Base-by-base conservation (phyloP, 2,113 vertebrate species). In the Eolophus roseicapilla region DNA sequence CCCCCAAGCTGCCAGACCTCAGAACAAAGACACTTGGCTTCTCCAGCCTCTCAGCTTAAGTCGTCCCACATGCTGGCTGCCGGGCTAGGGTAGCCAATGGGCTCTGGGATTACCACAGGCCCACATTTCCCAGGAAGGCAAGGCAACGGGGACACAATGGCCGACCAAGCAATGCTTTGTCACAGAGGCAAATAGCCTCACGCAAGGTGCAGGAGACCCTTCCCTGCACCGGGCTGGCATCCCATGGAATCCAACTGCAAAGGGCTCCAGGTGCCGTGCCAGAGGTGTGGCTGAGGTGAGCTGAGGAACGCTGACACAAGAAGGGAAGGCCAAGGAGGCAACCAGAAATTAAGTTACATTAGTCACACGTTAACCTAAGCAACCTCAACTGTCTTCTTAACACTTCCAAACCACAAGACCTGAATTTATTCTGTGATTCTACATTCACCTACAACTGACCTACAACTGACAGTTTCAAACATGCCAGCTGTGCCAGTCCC, bases 1-100 rank as follows among this genome's bases (percentile, higher is more conserved):
- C 75, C 70, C 64, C 89, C 92, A 59, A 92, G 83, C 76, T 0
- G 1, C 62, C 77, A 90, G 86, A 86, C 27, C 52, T 92, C 88
- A 73, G 65, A 90, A 93, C 88, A 95, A 91, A 96, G 94, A 93
- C 78, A 86, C 43, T 39, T 8, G 1, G 49, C 49, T 92, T 68
- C 87, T 93, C 76, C 76, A 81, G 63, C 39, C 37, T 37, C 63
- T 65, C 76, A 70, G 25, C 76, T 85, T 67, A 94, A 95, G 39
- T 33, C 0, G 0, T 74, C 82, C 87, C 90, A 82, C 47, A 60
- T 46, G 75, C 5, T 2, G 0, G 47, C 69, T 7, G 4, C n/a
- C 1, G 3, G 4, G 3, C 44, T 62, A 23, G 10, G 35, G 57
- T 11, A 50, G 24, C 31, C 0, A 0, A 63, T 31, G 17, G 70